Evolutionary conservation across 2,113 vertebrate species (phyloP).

Genomic region (Onychorhynchus coronatus): DNA sequence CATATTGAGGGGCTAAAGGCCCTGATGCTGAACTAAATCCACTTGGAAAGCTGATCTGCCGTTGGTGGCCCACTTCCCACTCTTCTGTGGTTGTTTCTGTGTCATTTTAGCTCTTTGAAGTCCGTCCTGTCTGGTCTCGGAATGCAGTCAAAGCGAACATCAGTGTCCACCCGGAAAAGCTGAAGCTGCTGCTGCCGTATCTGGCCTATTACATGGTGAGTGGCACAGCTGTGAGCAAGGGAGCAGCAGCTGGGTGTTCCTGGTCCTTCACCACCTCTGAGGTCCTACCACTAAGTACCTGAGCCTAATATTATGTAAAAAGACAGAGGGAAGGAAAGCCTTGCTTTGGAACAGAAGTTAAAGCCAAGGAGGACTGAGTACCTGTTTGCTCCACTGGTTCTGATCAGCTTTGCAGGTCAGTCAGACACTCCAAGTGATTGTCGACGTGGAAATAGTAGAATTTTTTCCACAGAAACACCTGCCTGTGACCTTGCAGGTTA

Average conservation of each 20-base stretch:
- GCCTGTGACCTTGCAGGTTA: background rate
- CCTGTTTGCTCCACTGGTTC: background rate
- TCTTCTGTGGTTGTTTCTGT: background rate
- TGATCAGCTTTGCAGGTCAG: background rate
- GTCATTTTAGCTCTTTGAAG: constrained; percentile 83
- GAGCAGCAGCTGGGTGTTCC: background rate
- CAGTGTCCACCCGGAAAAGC: constrained; percentile 91
- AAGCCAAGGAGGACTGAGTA: background rate
- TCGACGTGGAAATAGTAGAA: background rate
- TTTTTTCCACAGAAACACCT: background rate
- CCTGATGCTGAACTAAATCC: too few species aligned
- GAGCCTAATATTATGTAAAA: background rate
- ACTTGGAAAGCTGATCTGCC: background rate
- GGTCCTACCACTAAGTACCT: background rate
- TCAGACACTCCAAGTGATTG: background rate
- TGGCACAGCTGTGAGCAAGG: background rate
- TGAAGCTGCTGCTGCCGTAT: constrained; percentile 88
- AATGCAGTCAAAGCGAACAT: constrained; percentile 92
- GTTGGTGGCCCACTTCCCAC: background rate
- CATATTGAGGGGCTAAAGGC: background rate
- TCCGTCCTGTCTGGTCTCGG: constrained; percentile 90
- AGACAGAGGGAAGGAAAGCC: background rate
- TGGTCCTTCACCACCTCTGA: background rate
- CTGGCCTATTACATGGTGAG: constrained; percentile 96
- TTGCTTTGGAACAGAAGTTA: background rate